These are phyloP conservation scores for Ostrea denselamellosa DNA, from an alignment of 1,140 invertebrate species.

Conservation along the genomic window DNA sequence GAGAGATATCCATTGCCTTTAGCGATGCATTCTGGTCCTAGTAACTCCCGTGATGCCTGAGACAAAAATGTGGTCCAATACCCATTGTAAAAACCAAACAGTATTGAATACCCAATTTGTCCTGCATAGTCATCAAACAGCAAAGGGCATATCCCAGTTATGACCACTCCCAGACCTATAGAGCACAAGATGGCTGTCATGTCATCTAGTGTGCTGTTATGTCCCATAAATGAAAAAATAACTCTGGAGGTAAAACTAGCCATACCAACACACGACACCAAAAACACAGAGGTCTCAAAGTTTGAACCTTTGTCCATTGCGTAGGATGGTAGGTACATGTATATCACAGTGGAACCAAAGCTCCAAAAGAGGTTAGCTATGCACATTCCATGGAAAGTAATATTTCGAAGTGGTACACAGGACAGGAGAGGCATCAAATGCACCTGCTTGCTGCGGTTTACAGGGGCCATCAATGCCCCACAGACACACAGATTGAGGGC, in stretches of 20 bases:
- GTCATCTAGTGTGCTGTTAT: constrained; percentile 72
- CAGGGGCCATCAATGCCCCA: constrained; percentile 82
- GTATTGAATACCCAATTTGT: constrained; percentile 74
- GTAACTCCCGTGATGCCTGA: constrained; percentile 70
- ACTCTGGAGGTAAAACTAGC: constrained; percentile 69
- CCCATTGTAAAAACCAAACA: constrained; percentile 76
- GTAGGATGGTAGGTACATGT: constrained; percentile 75
- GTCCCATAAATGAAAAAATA: constrained; percentile 76
- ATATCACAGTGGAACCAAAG: constrained; percentile 75
- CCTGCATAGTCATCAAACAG: constrained; percentile 74
- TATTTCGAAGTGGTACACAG: constrained; percentile 71
- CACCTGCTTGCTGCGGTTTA: constrained; percentile 63
- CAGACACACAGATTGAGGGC: constrained; percentile 93
- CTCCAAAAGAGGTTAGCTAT: constrained; percentile 77
- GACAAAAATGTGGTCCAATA: constrained; percentile 77
- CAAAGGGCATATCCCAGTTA: constrained; percentile 72
- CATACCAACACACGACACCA: constrained; percentile 73
- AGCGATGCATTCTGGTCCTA: constrained; percentile 75
- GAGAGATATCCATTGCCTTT: constrained; percentile 75
- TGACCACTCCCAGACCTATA: constrained; percentile 69
- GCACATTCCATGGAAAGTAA: constrained; percentile 73
- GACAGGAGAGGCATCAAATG: constrained; percentile 70
- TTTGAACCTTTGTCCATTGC: constrained; percentile 69
- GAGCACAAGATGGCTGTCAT: constrained; percentile 73
- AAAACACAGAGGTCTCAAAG: constrained; percentile 68